Base-by-base conservation (phyloP, 2,113 vertebrate genomes). In the Pholis gunnellus region DNA sequence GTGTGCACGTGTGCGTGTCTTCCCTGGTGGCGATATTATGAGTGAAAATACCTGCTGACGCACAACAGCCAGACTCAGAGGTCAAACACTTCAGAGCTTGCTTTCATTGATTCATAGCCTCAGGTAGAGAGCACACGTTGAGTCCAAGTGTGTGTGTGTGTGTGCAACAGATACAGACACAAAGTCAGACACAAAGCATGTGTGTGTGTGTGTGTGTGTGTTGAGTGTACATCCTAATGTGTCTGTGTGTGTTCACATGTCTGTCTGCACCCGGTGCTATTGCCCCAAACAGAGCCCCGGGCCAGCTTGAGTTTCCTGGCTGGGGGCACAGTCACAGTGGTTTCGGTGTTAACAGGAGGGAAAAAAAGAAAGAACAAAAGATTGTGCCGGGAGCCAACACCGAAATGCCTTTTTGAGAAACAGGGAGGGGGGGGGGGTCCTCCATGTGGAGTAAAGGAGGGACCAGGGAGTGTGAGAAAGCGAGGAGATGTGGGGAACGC, bases 11-110 rank as follows among this genome's bases (percentile, higher is more conserved):
- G 60, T 82, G 77, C 71, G 25, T 59, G 5, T 86, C 31, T 88
- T 90, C 70, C 63, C 84, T 85, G 78, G 81, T 87, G 83, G 73
- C 15, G 87, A 92, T 94, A 92, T 92, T 92, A 91, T 94, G 91
- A 93, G 90, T 93, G 88, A 93, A 92, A 94, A 94, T 92, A 94
- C 82, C 73, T 90, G 92, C 87, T 92, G 93, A 92, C 80, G 84
- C 91, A 92, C 81, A 83, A 88, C 70, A 88, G 79, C 76, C 87
- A 88, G 84, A 76, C 83, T 70, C 83, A 83, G 89, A 91, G 91
- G 91, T 94, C 91, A 93, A 88, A 91, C 75, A 89, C 83, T 91
- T 79, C 48, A 85, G 81, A 87, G 86, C 56, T 67, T 78, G 85
- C 86, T 91, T 88, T 86, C 89, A 89, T 90, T 90, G 90, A 92